Percentiles rank a stretch among this genome's conserved stretches.
phyloP scores from a whole-genome alignment of 2,888 invertebrate genomes.

The Lasioglossum pauxillum region DNA sequence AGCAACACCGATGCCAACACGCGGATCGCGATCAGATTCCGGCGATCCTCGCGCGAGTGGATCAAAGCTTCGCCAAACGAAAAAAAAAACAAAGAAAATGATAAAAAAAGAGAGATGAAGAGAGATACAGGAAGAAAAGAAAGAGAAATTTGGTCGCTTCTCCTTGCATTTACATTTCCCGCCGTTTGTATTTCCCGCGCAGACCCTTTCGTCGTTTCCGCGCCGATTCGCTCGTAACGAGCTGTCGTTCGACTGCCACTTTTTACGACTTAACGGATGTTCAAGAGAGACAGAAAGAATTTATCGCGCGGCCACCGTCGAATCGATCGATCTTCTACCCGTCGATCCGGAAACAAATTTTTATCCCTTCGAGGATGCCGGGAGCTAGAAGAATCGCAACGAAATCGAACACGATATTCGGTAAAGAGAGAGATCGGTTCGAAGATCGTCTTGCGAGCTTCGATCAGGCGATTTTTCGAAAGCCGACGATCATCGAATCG shows the following conservation, averaged over 20 bases:
- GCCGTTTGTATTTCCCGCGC: background rate
- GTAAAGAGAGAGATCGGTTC: background rate
- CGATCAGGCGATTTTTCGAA: too few species aligned
- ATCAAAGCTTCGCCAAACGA: background rate
- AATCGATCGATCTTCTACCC: slow-evolving; percentile 3
- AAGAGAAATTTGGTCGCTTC: slow-evolving; percentile 17
- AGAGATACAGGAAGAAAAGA: background rate
- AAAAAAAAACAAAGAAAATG: background rate
- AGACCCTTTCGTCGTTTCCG: background rate
- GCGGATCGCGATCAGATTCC: slow-evolving; percentile 20
- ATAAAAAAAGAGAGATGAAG: background rate
- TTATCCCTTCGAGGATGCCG: background rate
- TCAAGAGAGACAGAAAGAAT: background rate
- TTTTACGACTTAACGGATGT: slow-evolving; percentile 25
- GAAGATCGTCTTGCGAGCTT: background rate
- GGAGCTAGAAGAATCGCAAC: background rate
- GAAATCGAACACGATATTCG: background rate
- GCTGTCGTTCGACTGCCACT: slow-evolving; percentile 48
- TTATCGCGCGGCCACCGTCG: background rate
- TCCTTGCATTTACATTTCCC: background rate
- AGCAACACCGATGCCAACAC: background rate
- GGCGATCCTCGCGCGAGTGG: slow-evolving; percentile 19
- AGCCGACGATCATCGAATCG: too few species aligned
- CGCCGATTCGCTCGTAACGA: slow-evolving; percentile 24
- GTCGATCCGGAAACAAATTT: background rate